These are phyloP conservation scores for Emydura subglobosa DNA, from an alignment of 2,113 vertebrate genomes.

Conservation along the genomic window DNA sequence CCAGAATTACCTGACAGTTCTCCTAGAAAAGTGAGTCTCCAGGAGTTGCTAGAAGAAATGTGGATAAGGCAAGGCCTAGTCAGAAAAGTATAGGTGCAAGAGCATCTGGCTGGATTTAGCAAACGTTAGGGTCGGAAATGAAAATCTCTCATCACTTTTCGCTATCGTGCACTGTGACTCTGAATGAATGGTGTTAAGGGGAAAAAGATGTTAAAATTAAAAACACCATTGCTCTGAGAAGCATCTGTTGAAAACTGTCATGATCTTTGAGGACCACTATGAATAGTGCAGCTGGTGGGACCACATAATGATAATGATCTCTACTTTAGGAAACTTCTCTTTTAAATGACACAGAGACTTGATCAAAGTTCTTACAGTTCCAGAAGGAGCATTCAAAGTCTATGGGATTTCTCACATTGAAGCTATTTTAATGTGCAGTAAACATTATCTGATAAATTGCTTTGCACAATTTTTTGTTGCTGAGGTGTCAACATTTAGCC, in stretches of 20 bases:
- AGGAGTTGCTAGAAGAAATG: neutral
- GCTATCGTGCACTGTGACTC: neutral
- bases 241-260: neutral
- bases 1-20: neutral
- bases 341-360: neutral
- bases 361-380: neutral
- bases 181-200: neutral
- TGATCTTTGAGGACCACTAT: neutral
- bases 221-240: neutral
- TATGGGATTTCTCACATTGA: slow-evolving; percentile 14
- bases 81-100: neutral
- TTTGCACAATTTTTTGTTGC: neutral
- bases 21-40: neutral
- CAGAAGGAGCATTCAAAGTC: neutral
- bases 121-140: neutral
- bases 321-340: no score
- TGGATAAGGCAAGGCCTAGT: neutral
- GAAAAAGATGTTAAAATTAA: neutral
- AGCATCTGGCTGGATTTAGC: neutral
- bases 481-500: neutral
- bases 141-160: neutral
- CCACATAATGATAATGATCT: neutral
- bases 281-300: neutral
- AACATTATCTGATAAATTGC: neutral
- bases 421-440: neutral